phyloP scores from a whole-genome alignment of 2,113 vertebrate species.

The Corvus moneduloides region DNA sequence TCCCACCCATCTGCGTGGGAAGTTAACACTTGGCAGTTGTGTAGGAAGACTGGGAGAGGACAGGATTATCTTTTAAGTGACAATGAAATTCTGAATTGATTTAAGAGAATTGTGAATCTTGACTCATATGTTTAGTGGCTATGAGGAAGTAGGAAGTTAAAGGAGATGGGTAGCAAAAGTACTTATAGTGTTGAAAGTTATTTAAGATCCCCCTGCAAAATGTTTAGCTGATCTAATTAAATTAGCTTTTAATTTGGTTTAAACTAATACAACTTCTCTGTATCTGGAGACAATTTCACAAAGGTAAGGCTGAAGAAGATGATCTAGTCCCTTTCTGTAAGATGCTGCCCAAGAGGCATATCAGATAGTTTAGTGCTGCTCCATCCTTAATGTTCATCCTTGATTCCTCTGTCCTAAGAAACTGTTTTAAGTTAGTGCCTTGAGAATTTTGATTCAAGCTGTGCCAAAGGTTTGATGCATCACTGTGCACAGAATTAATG shows the following conservation, averaged over 20 bases:
- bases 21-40: not conserved
- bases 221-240: not conserved
- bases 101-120: not conserved
- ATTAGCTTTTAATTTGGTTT: not conserved
- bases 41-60: not conserved
- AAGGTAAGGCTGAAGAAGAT: not conserved
- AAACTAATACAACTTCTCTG: not conserved
- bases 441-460: not conserved
- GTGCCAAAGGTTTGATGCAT: not conserved
- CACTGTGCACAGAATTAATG: not conserved
- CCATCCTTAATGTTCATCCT: not conserved
- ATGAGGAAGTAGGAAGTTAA: not conserved
- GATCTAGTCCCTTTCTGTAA: not conserved
- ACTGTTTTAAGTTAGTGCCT: not conserved
- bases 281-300: not conserved
- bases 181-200: not conserved
- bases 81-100: not conserved
- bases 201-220: not conserved
- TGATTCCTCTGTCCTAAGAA: not conserved
- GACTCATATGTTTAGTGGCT: not conserved
- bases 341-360: not conserved
- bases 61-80: not conserved
- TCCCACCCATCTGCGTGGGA: not conserved
- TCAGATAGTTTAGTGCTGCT: not conserved
- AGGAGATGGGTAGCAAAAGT: not conserved